Evolutionary conservation across 2,797 vertebrate genomes (phyloP).

Genomic region (Anniella stebbinsi): DNA sequence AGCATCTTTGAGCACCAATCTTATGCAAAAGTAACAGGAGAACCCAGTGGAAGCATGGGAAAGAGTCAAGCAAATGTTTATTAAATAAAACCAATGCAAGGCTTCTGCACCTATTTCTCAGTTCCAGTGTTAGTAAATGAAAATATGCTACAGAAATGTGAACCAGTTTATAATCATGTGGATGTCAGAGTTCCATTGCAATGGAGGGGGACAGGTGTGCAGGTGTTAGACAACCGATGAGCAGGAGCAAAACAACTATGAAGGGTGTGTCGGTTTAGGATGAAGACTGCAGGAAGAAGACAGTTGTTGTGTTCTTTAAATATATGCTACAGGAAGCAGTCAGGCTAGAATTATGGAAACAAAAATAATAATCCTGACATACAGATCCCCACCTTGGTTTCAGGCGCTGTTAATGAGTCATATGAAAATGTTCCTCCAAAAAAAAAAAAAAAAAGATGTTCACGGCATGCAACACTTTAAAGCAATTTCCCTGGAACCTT

Average conservation of each 20-base stretch:
- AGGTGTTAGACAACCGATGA: not conserved
- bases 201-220: not conserved
- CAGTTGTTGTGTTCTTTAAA: slow-evolving; percentile 14
- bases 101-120: not conserved
- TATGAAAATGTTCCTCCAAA: slow-evolving; percentile 5
- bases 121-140: not conserved
- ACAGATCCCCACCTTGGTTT: slow-evolving; percentile 18
- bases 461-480: not conserved
- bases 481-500: not conserved
- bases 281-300: slow-evolving; percentile 17
- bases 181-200: not conserved
- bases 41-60: not conserved
- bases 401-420: slow-evolving; percentile 23
- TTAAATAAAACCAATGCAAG: not conserved
- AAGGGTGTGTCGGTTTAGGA: not conserved
- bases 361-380: slow-evolving; percentile 18
- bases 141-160: not conserved
- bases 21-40: not conserved
- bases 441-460: not conserved
- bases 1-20: not conserved
- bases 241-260: not conserved
- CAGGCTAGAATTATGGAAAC: slow-evolving; percentile 28
- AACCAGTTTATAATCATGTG: not conserved
- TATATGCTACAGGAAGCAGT: slow-evolving; percentile 22
- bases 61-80: not conserved